Conservation (phyloP, 2,797 vertebrate species). For the Helostoma temminkii region DNA sequence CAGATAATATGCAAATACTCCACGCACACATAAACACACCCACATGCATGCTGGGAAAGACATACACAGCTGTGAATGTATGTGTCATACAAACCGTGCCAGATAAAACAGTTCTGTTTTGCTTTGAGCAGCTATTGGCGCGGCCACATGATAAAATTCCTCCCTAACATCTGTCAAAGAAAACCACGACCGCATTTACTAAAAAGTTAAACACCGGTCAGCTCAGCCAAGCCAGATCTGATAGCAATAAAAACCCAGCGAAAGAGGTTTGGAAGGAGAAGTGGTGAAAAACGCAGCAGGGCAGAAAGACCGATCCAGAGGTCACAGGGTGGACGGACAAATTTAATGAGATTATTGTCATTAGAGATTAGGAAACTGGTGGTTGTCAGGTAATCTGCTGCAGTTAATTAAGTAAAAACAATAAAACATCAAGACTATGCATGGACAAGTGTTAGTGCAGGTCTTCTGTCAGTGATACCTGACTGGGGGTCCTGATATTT, state of each 20-base stretch:
- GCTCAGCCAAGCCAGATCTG: constrained; percentile 71
- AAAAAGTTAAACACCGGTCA: constrained; percentile 78
- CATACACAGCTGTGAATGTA: constrained; percentile 65
- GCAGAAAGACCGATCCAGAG: not conserved
- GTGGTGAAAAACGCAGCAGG: constrained; percentile 21
- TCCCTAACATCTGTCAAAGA: constrained; percentile 81
- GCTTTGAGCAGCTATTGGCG: constrained; percentile 70
- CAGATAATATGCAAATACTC: constrained; percentile 21
- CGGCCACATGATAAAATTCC: constrained; percentile 76
- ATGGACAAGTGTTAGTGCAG: too few relatives aligned
- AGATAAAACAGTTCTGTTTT: constrained; percentile 67
- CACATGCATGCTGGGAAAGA: constrained; percentile 50
- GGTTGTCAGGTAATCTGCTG: not conserved
- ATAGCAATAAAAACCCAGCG: constrained; percentile 47
- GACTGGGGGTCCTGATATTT: too few relatives aligned
- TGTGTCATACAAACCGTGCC: constrained; percentile 62
- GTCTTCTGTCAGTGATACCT: too few relatives aligned
- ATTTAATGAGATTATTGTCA: not conserved
- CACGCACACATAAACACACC: constrained; percentile 24
- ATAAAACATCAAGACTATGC: too few relatives aligned
- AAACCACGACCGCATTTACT: constrained; percentile 79
- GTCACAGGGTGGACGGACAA: not conserved
- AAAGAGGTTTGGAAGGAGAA: constrained; percentile 27
- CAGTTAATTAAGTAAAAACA: not conserved
- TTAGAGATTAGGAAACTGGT: not conserved